A percentile compares a stretch with the other conserved stretches of the same genome.
Evolutionary conservation across 2,797 vertebrate species (phyloP).

Genomic region (Sandelia bainsii): DNA sequence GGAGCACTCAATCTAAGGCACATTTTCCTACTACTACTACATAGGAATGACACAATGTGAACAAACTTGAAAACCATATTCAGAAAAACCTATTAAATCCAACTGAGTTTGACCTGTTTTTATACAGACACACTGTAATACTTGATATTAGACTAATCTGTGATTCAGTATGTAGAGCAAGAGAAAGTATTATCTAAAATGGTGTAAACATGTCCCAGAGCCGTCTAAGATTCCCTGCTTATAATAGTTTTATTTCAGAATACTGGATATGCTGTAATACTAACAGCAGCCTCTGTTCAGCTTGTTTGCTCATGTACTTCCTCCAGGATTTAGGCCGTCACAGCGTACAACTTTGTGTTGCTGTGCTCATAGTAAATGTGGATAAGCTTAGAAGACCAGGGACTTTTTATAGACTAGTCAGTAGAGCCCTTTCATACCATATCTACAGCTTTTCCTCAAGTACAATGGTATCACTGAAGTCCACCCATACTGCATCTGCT

Average conservation of each 20-base stretch:
- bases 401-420: slow-evolving; percentile 68
- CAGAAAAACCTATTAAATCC: slow-evolving; percentile 72
- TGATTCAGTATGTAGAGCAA: slow-evolving; percentile 84
- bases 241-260: slow-evolving; percentile 82
- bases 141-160: slow-evolving; percentile 83
- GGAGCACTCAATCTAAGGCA: slow-evolving; percentile 22
- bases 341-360: slow-evolving; percentile 74
- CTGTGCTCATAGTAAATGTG: slow-evolving; percentile 64
- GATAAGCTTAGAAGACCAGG: slow-evolving; percentile 69
- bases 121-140: slow-evolving; percentile 67
- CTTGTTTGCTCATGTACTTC: slow-evolving; percentile 74
- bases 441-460: slow-evolving; percentile 55
- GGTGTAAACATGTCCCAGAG: slow-evolving; percentile 86
- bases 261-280: slow-evolving; percentile 76
- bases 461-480: slow-evolving; percentile 41
- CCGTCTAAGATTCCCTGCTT: slow-evolving; percentile 76
- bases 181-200: slow-evolving; percentile 78
- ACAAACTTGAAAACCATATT: slow-evolving; percentile 59
- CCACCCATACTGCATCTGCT: slow-evolving; percentile 33
- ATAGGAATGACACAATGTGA: slow-evolving; percentile 24
- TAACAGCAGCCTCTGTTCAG: slow-evolving; percentile 68
- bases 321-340: slow-evolving; percentile 75
- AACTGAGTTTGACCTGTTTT: slow-evolving; percentile 74
- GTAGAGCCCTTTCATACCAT: slow-evolving; percentile 52
- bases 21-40: slow-evolving; percentile 36